Base-by-base conservation (phyloP, 1,140 invertebrate genomes). In the Diachasma alloeum region DNA sequence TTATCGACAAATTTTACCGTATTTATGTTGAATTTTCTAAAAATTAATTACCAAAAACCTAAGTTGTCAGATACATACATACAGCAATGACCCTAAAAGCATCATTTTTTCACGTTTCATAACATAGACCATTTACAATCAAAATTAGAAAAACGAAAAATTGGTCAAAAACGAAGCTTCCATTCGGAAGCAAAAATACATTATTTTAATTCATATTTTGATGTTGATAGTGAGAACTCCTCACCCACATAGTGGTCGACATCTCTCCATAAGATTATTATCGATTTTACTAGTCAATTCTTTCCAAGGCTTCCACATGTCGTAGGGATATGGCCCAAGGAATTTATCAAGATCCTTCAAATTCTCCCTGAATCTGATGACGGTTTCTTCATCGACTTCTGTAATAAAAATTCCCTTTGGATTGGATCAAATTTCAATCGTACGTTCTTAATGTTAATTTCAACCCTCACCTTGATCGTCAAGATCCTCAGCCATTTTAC, bases 291-390 rank as follows among this genome's bases (percentile, higher is more conserved):
- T 82, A 4, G 95, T 94, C 15, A 99, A 90, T 26, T 93, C 91
- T 72, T 94, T 92, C 98, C 98, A 99, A 81, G 95, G 94, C 78
- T 94, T 93, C 86, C 94, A 96, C 76, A 93, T 93, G 79, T 98
- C 94, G 90, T 95, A 98, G 13, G 98, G 97, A 91, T 99, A 99
- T 4, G 96, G 92, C 13, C 95, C 98, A 48, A 99, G 88, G 87
- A 93, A 95, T 78, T 89, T 90, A 83, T 99, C 97, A 48, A 99
- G 85, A 70, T 95, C 92, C 66, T 92, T 90, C 44, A 97, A 84
- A 87, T 98, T 97, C 6, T 90, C 89, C 81, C 92, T 93, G 17
- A 97, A 87, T 13, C 90, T 87, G 74, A 92, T 84, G 53, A 93
- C 80, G 79, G 91, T 92, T 80, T 93, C 88, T 81, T 94, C 91